These are phyloP conservation scores for Candidula unifasciata DNA, from an alignment of 2,888 invertebrate genomes.

Conservation along the genomic window DNA sequence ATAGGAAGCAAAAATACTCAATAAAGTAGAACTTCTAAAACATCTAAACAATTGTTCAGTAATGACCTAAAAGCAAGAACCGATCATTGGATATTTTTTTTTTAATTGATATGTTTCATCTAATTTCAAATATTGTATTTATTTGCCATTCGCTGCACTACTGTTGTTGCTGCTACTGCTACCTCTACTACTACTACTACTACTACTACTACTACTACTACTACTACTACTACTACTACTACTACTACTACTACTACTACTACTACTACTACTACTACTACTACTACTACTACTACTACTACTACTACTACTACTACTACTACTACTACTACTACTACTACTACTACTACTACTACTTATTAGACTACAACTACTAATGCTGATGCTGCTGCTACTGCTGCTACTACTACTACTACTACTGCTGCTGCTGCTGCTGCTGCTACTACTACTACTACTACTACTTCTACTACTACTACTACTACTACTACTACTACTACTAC, in stretches of 20 bases:
- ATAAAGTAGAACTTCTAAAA: too few relatives aligned
- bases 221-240: background rate
- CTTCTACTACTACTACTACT: conserved; percentile 27
- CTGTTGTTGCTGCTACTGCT: background rate
- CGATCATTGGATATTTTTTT: background rate
- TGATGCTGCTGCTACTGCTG: too few relatives aligned
- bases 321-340: background rate
- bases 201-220: conserved; percentile 20
- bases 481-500: conserved; percentile 26
- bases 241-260: conserved; percentile 13
- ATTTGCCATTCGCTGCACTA: too few relatives aligned
- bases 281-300: background rate
- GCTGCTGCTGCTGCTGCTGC: background rate
- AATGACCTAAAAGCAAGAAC: too few relatives aligned
- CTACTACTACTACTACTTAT: too few relatives aligned
- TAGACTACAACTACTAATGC: too few relatives aligned
- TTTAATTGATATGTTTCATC: background rate
- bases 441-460: conserved; percentile 28
- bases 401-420: too few relatives aligned
- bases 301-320: background rate
- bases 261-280: background rate
- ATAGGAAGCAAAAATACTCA: too few relatives aligned
- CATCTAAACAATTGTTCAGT: background rate
- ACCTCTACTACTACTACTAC: background rate
- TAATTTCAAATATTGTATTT: too few relatives aligned